These are phyloP conservation scores for Malachius bipustulatus DNA, from an alignment of 2,888 invertebrate genomes.

Conservation along the genomic window DNA sequence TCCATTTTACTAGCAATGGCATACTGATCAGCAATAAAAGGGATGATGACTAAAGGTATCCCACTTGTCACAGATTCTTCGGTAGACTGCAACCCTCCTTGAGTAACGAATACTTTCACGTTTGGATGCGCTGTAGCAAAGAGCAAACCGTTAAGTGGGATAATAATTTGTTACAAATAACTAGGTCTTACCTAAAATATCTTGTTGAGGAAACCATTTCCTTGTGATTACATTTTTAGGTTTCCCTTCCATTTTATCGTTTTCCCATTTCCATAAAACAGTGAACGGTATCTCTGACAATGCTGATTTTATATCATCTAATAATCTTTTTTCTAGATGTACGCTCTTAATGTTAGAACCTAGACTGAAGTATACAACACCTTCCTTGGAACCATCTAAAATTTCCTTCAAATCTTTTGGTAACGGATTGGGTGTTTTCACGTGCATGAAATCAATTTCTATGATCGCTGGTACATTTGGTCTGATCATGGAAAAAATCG, in stretches of 20 bases:
- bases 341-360: slow-evolving; percentile 19
- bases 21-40: slow-evolving; percentile 36
- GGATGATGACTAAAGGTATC: slow-evolving; percentile 36
- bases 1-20: slow-evolving; percentile 26
- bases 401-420: slow-evolving; percentile 25
- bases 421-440: slow-evolving; percentile 30
- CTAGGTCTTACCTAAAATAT: slow-evolving; percentile 19
- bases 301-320: slow-evolving; percentile 14
- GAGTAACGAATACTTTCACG: slow-evolving; percentile 37
- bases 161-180: no score
- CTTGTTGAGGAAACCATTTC: slow-evolving; percentile 23
- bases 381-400: slow-evolving; percentile 19
- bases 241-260: slow-evolving; percentile 14
- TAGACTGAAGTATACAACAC: slow-evolving; percentile 22
- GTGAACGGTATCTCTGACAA: slow-evolving; percentile 17
- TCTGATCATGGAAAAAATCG: slow-evolving; percentile 28
- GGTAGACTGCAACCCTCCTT: slow-evolving; percentile 37
- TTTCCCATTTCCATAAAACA: slow-evolving; percentile 21
- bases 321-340: slow-evolving; percentile 12
- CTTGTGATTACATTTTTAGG: slow-evolving; percentile 17
- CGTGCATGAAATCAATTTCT: slow-evolving; percentile 32
- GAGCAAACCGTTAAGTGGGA: no score
- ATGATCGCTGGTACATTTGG: slow-evolving; percentile 35
- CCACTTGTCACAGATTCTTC: slow-evolving; percentile 35
- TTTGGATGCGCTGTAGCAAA: slow-evolving; percentile 31